Percentiles rank a stretch among this genome's conserved stretches.
Conservation (phyloP, 2,888 invertebrate genomes). For the Helicoverpa assulta region DNA sequence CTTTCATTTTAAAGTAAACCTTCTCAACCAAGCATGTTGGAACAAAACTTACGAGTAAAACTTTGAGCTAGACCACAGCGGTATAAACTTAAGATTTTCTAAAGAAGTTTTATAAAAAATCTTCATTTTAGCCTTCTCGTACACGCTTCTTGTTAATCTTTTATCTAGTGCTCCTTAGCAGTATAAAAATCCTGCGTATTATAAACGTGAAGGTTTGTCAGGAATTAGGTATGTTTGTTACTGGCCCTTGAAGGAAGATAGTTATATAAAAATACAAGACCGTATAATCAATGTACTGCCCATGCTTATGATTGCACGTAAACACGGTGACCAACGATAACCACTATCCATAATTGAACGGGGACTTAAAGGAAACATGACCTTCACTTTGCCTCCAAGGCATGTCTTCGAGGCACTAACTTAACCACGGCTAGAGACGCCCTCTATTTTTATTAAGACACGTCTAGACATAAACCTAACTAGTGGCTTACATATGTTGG, state of each 20-base stretch:
- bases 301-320: not conserved
- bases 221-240: too few species aligned
- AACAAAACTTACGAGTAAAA: slow-evolving; percentile 13
- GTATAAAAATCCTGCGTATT: slow-evolving; percentile 4
- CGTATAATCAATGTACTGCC: too few species aligned
- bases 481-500: not conserved
- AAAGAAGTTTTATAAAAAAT: slow-evolving; percentile 30
- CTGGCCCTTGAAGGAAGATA: too few species aligned
- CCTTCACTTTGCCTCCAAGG: not conserved
- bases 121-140: slow-evolving; percentile 33
- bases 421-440: not conserved
- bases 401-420: not conserved
- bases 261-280: too few species aligned
- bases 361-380: slow-evolving; percentile 2
- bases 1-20: slow-evolving; percentile 6
- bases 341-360: not conserved
- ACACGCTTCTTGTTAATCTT: slow-evolving; percentile 27
- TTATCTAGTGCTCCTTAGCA: slow-evolving; percentile 35
- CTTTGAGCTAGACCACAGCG: slow-evolving; percentile 18
- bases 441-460: not conserved
- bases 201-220: too few species aligned
- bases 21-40: slow-evolving; percentile 13
- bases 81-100: slow-evolving; percentile 12
- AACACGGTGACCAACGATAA: not conserved
- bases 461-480: not conserved